A percentile compares a stretch with the other conserved stretches of the same genome.
Evolutionary conservation across 2,113 vertebrate species (phyloP).

Genomic region (Syngnathoides biaculeatus): DNA sequence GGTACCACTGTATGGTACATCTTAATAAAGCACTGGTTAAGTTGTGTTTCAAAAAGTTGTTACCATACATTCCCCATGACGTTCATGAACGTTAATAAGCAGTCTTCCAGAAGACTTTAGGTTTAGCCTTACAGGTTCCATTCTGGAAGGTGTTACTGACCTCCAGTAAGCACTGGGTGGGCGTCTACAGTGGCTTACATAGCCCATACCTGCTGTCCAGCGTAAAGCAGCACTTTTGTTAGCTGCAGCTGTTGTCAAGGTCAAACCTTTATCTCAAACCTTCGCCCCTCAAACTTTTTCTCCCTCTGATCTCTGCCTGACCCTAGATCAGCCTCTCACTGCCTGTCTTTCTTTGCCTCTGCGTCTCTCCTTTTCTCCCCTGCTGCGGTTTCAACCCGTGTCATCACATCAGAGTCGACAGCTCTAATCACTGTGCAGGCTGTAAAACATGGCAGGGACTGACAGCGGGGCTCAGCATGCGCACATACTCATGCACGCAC

Average conservation of each 20-base stretch:
- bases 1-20: no score
- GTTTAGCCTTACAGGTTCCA: not conserved
- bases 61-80: no score
- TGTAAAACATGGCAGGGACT: conserved; percentile 73
- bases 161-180: conserved; percentile 22
- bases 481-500: conserved; percentile 39
- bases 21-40: no score
- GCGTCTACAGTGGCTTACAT: not conserved
- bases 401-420: conserved; percentile 73
- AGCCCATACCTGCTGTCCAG: conserved; percentile 14
- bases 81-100: no score
- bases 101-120: not conserved
- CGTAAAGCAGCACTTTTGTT: conserved; percentile 10
- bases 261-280: conserved; percentile 50
- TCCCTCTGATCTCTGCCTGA: conserved; percentile 61
- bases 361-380: conserved; percentile 37
- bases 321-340: conserved; percentile 46
- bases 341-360: conserved; percentile 17
- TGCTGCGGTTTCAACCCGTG: conserved; percentile 64
- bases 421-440: conserved; percentile 70
- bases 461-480: conserved; percentile 68
- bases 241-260: conserved; percentile 53
- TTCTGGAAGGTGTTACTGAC: conserved; percentile 12
- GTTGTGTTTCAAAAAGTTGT: no score
- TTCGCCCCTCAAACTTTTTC: conserved; percentile 51